A percentile compares a stretch with the other conserved stretches of the same genome.
phyloP scores from a whole-genome alignment of 2,797 vertebrate species.

The Poeciliopsis infans region DNA sequence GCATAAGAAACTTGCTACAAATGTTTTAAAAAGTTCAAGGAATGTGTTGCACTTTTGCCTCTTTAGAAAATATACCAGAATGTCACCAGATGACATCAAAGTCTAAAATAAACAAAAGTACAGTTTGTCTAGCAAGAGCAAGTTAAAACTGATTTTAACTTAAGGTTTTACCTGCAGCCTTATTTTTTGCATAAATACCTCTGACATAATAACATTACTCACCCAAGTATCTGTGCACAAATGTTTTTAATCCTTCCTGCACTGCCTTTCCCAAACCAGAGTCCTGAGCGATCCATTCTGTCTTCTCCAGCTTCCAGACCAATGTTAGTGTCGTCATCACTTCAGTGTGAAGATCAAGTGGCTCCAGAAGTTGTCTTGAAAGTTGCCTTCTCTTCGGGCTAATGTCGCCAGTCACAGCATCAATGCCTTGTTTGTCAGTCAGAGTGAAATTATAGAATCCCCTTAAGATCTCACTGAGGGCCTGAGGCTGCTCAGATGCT shows the following conservation, averaged over 20 bases:
- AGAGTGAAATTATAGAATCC: conserved; percentile 79
- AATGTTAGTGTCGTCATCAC: conserved; percentile 75
- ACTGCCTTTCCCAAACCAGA: conserved; percentile 58
- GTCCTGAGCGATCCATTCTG: conserved; percentile 68
- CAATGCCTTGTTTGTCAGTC: conserved; percentile 51
- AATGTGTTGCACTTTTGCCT: not conserved
- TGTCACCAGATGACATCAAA: not conserved
- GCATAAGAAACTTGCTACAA: not conserved
- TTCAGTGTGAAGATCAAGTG: conserved; percentile 65
- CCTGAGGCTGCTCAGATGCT: conserved; percentile 26
- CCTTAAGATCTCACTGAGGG: conserved; percentile 78
- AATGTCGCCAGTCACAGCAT: conserved; percentile 48
- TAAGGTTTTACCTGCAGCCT: not conserved
- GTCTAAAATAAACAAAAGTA: not conserved
- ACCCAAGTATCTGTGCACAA: conserved; percentile 85
- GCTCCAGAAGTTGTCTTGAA: conserved; percentile 69
- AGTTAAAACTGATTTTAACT: not conserved
- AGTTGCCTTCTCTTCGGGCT: conserved; percentile 74
- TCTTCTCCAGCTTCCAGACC: conserved; percentile 71
- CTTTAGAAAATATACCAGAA: not conserved
- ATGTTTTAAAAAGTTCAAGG: not conserved
- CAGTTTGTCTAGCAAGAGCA: not conserved
- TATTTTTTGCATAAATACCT: not conserved
- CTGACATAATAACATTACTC: conserved; percentile 42
- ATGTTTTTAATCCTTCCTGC: conserved; percentile 73